Base-by-base conservation (phyloP, 2,797 vertebrate species). In the Epinephelus awoara region DNA sequence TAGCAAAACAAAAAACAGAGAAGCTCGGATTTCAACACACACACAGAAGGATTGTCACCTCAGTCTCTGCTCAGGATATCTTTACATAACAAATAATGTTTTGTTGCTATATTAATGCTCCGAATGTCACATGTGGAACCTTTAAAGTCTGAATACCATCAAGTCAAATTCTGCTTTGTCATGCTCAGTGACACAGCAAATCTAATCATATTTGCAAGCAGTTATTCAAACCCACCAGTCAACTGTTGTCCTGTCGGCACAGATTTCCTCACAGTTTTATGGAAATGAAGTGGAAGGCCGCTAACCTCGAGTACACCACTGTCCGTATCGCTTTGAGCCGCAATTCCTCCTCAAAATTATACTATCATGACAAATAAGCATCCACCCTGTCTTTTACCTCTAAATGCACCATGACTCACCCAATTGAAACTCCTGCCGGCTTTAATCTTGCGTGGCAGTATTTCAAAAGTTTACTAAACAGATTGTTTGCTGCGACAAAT, bases 211-310 rank as follows among this genome's bases (percentile, higher is more conserved):
- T 73, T 75, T 62, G 44, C 29, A 61, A 56, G 71, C 23, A 47
- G 73, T 87, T 80, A 80, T 79, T 80, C 58, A 71, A 81, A 75
- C 55, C 49, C 63, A 56, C 78, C 76, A 65, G 76, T 84, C 66
- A 79, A 75, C 62, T 38, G 66, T 55, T 80, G 34, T 46, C 44
- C 66, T 79, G 84, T 82, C 77, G 40, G 74, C 25, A 21, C 68
- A 65, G 47, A 77, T 87, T 78, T 73, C 70, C 57, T 75, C 29
- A 4, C 42, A 17, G 67, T 72, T 58, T n/a, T 44, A 66, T 68
- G 52, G 69, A 80, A 79, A 71, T 75, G 50, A 88, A 75, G 67
- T 54, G 19, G 38, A 65, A 61, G 82, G 58, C 54, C 29, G 73
- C 25, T 66, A 59, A 87, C 72, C 75, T 75, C 5, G 7, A 65